Evolutionary conservation across 2,888 invertebrate genomes (phyloP).

Genomic region (Rhynchonema sp.): DNA sequence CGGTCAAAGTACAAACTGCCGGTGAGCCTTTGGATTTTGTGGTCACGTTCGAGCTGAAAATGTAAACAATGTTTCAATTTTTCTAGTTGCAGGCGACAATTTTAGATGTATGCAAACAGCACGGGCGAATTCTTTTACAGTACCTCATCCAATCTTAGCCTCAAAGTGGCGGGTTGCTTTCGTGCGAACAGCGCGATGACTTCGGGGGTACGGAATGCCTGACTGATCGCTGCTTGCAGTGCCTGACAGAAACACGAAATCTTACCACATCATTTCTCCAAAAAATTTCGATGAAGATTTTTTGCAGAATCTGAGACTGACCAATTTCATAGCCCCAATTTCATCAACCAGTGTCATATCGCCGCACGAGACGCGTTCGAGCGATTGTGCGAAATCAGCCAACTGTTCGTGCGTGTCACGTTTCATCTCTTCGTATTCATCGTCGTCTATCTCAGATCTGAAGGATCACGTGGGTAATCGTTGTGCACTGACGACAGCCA

Average conservation of each 20-base stretch:
- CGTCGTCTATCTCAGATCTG: slow-evolving; percentile 44
- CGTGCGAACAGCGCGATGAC: slow-evolving; percentile 51
- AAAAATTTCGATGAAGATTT: neutral
- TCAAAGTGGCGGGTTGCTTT: slow-evolving; percentile 45
- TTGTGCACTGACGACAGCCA: neutral
- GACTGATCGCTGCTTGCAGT: slow-evolving; percentile 50
- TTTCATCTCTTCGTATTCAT: slow-evolving; percentile 48
- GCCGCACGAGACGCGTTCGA: slow-evolving; percentile 41
- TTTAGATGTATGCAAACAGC: neutral
- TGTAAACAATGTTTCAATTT: too few relatives aligned
- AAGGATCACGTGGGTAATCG: slow-evolving; percentile 2
- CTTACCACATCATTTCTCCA: neutral
- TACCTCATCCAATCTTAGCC: slow-evolving; percentile 41
- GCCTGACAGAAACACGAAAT: slow-evolving; percentile 36
- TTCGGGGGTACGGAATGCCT: slow-evolving; percentile 53
- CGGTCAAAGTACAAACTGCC: slow-evolving; percentile 1
- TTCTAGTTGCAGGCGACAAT: too few relatives aligned
- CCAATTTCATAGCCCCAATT: slow-evolving; percentile 46
- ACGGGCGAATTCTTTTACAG: slow-evolving; percentile 1
- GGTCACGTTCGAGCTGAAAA: slow-evolving; percentile 8
- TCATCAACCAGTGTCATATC: slow-evolving; percentile 46
- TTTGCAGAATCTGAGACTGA: slow-evolving; percentile 21
- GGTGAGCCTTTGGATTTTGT: neutral
- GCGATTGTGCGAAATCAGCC: slow-evolving; percentile 45
- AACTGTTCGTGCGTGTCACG: slow-evolving; percentile 50